Evolutionary conservation across 2,797 vertebrate genomes (phyloP).

Genomic region (Argentina silus): DNA sequence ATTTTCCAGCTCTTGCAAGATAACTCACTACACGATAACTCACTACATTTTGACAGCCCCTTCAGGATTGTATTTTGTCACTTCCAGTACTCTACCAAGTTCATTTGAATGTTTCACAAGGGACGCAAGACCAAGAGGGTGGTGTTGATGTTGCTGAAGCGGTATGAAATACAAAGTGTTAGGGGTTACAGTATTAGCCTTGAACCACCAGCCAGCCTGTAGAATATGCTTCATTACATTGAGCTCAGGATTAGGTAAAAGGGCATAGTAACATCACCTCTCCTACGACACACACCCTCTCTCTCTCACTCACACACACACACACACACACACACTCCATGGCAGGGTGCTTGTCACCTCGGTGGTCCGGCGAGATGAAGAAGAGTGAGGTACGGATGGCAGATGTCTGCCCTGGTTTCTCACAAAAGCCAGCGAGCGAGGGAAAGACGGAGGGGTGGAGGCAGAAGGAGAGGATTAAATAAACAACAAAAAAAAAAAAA

Average conservation of each 20-base stretch:
- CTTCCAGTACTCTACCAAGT: no score
- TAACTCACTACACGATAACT: background rate
- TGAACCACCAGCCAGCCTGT: conserved; percentile 13
- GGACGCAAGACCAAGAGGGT: background rate
- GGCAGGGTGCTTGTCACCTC: conserved; percentile 58
- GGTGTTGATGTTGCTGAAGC: conserved; percentile 13
- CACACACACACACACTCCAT: conserved; percentile 48
- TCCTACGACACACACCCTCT: conserved; percentile 31
- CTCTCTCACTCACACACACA: conserved; percentile 52
- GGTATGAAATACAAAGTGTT: conserved; percentile 24
- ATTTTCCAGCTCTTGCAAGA: background rate
- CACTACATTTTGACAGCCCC: background rate
- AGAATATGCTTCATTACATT: conserved; percentile 29
- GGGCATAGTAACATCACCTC: conserved; percentile 44
- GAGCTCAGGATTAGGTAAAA: conserved; percentile 44
- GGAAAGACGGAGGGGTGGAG: conserved; percentile 52
- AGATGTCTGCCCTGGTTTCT: conserved; percentile 79
- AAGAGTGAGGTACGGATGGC: conserved; percentile 75
- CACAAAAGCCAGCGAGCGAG: conserved; percentile 67
- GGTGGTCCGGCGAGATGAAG: conserved; percentile 75
- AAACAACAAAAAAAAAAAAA: conserved; percentile 61
- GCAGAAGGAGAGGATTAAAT: conserved; percentile 74
- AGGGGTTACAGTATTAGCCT: conserved; percentile 22
- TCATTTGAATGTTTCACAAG: background rate
- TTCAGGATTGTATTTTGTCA: background rate